These are phyloP conservation scores for Calosoma granatense DNA, from an alignment of 1,140 invertebrate species.

Conservation along the genomic window DNA sequence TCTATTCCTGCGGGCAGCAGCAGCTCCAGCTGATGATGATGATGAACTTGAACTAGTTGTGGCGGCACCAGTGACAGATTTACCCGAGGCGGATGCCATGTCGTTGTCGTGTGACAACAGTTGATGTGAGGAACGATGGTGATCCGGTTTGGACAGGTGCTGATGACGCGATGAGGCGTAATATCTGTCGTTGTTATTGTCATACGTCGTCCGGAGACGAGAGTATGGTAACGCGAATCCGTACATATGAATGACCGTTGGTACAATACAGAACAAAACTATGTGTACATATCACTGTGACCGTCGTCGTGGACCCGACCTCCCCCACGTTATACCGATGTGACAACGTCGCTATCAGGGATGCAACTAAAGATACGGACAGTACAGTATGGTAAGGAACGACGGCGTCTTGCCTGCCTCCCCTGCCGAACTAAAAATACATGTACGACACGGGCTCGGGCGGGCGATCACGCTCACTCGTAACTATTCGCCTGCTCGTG, in stretches of 20 bases:
- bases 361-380: constrained; percentile 28
- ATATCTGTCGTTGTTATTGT: constrained; percentile 19
- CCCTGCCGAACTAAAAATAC: constrained; percentile 12
- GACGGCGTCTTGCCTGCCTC: constrained; percentile 18
- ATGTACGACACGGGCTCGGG: not conserved
- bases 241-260: constrained; percentile 24
- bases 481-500: constrained; percentile 30
- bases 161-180: constrained; percentile 9
- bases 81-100: constrained; percentile 23
- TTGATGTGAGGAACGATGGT: constrained; percentile 8
- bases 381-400: no score
- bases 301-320: constrained; percentile 9
- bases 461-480: not conserved
- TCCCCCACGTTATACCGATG: constrained; percentile 11
- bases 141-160: constrained; percentile 7
- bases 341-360: constrained; percentile 22
- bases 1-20: constrained; percentile 43
- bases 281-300: no score
- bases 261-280: not conserved
- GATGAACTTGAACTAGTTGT: constrained; percentile 20
- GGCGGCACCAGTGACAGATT: constrained; percentile 20
- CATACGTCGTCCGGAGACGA: constrained; percentile 23
- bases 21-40: constrained; percentile 25
- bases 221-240: constrained; percentile 24
- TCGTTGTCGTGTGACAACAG: constrained; percentile 13